These are phyloP conservation scores for Callithrix jacchus DNA, from an alignment of 2,113 vertebrate species.

Conservation along the genomic window DNA sequence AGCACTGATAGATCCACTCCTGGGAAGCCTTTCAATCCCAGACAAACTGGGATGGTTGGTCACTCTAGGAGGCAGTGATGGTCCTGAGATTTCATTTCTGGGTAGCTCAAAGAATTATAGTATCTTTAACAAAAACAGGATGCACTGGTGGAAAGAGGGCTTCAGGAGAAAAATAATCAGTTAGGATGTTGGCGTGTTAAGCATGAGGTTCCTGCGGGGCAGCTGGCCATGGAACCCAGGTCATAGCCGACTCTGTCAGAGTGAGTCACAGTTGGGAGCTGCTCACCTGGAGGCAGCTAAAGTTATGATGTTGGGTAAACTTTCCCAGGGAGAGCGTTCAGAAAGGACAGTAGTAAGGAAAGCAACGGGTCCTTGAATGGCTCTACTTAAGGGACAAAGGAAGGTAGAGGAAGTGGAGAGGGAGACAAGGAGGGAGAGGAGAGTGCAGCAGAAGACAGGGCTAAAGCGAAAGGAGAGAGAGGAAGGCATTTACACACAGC, in stretches of 20 bases:
- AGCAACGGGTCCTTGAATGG: no score
- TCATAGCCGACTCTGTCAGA: neutral
- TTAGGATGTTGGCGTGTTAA: no score
- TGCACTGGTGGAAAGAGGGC: neutral
- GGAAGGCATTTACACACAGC: accelerated
- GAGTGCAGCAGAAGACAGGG: accelerated
- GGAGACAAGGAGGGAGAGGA: neutral
- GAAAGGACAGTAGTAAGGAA: neutral
- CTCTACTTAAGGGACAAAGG: neutral
- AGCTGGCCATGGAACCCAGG: no score
- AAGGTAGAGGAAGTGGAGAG: neutral
- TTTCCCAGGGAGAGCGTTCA: neutral
- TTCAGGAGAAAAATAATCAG: neutral
- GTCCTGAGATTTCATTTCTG: neutral
- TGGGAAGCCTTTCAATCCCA: neutral
- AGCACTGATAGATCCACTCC: neutral
- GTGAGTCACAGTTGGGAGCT: neutral
- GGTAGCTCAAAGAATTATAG: neutral
- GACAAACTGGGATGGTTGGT: neutral
- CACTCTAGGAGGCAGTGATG: neutral
- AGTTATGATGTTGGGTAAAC: neutral
- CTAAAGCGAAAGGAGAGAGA: neutral
- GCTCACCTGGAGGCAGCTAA: neutral
- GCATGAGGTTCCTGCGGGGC: neutral
- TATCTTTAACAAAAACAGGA: neutral